These are phyloP conservation scores for Drosophila cognata DNA, from an alignment of 2,888 invertebrate genomes.

Conservation along the genomic window DNA sequence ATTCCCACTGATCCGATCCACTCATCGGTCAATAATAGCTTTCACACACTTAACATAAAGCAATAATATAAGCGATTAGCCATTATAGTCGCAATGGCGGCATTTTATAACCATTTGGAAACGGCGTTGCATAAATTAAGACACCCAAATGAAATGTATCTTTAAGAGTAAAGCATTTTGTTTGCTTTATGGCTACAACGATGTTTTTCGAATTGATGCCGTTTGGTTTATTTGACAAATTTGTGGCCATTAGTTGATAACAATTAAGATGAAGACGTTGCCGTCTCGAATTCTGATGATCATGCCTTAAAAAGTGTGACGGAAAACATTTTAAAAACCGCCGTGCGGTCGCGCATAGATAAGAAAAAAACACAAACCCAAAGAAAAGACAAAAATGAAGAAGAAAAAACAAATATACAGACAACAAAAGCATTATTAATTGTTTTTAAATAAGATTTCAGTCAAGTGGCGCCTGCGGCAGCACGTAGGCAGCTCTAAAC, in stretches of 20 bases:
- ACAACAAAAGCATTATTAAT: conserved; percentile 61
- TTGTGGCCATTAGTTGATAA: conserved; percentile 77
- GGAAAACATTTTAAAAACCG: conserved; percentile 68
- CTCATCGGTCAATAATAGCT: conserved; percentile 62
- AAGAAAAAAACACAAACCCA: not conserved
- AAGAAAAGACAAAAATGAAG: not conserved
- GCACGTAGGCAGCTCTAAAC: conserved; percentile 36
- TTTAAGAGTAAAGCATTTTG: conserved; percentile 67
- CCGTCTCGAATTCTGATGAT: conserved; percentile 9
- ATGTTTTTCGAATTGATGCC: conserved; percentile 23
- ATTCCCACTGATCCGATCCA: conserved; percentile 10
- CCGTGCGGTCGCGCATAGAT: conserved; percentile 41
- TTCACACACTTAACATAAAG: conserved; percentile 69
- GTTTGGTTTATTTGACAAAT: conserved; percentile 61
- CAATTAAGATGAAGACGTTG: conserved; percentile 60
- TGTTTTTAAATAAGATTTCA: conserved; percentile 65
- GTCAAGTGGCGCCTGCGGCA: conserved; percentile 63
- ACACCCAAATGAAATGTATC: conserved; percentile 63
- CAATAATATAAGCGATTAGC: conserved; percentile 46
- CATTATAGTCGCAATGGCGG: conserved; percentile 54
- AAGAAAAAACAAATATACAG: not conserved
- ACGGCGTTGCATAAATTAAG: conserved; percentile 69
- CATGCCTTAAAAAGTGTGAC: conserved; percentile 62
- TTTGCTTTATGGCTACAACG: conserved; percentile 48
- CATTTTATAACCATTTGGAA: conserved; percentile 62